Conservation (phyloP, 2,113 vertebrate genomes). For the Scophthalmus maximus region DNA sequence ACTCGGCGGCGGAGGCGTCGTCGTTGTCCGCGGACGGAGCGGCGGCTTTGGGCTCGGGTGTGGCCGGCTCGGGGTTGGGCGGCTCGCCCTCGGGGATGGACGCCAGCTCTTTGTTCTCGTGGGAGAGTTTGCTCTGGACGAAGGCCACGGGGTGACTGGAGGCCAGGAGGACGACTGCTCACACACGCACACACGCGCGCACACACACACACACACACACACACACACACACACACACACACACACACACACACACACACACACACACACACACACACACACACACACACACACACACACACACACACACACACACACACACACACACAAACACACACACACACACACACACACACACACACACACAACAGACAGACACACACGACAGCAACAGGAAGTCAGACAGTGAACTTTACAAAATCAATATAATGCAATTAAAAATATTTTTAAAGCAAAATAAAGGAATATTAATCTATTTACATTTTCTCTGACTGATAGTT, state of each 20-base stretch:
- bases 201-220: neutral
- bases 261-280: too few species aligned
- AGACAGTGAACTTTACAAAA: too few species aligned
- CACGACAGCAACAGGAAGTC: too few species aligned
- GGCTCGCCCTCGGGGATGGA: conserved; percentile 66
- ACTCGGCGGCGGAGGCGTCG: rapidly evolving
- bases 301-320: too few species aligned
- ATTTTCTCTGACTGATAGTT: too few species aligned
- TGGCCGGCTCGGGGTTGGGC: conserved; percentile 52
- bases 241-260: neutral
- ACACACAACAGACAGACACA: too few species aligned
- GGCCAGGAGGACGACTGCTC: conserved; percentile 68
- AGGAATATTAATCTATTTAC: too few species aligned
- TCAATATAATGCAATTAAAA: too few species aligned
- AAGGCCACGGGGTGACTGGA: conserved; percentile 74
- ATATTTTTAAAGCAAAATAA: too few species aligned
- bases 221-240: neutral
- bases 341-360: too few species aligned
- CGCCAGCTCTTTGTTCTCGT: conserved; percentile 74
- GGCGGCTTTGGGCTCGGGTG: conserved; percentile 56
- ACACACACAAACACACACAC: too few species aligned
- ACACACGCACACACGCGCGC: neutral
- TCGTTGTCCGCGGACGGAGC: neutral
- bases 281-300: too few species aligned
- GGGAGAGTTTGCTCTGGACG: conserved; percentile 80